Base-by-base conservation (phyloP, 2,888 invertebrate species). In the Caenorhabditis imperialis region DNA sequence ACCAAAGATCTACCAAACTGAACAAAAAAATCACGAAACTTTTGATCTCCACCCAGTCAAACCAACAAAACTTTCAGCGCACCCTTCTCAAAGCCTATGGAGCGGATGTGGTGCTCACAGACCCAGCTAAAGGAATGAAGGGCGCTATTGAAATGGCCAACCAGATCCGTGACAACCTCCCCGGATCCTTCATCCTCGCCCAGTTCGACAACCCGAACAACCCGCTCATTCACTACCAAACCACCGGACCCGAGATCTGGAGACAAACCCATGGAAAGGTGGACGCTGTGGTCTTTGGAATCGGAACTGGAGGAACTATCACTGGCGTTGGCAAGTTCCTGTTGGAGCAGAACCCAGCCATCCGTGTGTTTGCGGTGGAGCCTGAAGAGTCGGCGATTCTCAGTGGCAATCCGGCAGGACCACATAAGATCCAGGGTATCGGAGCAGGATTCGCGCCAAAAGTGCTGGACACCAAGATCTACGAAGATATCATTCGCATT, bases 191-290 rank as follows among this genome's bases (percentile, higher is more conserved):
- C 63, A 81, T 86, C 33, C 77, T 86, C 8, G 84, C 84, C 16
- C 86, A 86, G 78, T 86, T 86, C 71, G 86, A 85, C 44, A 86
- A 88, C 67, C 79, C 79, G 0, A 81, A 79, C 60, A 86, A 88
- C 67, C 86, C 86, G 7, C 62, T 57, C 20, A 77, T 85, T 20
- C 86, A 87, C 75, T 84, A 86, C 54, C 60, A 81, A 18, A 87
- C 84, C 2, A 88, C 88, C 2, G 88, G 85, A 16, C 86, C 86
- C 5, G 88, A 87, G 69, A 87, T 88, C 30, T 88, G 86, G 85
- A 42, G 58, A 22, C 86, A 88, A 60, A 88, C 86, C 5, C 63
- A 79, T 5, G 85, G 85, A 37, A 77, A 84, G 53, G 82, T 79
- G 1, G 85, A 86, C 57, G 83, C 80, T 5, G 81, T 79, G 53